These are phyloP conservation scores for Synaphobranchus kaupii DNA, from an alignment of 2,797 vertebrate genomes.

Conservation along the genomic window DNA sequence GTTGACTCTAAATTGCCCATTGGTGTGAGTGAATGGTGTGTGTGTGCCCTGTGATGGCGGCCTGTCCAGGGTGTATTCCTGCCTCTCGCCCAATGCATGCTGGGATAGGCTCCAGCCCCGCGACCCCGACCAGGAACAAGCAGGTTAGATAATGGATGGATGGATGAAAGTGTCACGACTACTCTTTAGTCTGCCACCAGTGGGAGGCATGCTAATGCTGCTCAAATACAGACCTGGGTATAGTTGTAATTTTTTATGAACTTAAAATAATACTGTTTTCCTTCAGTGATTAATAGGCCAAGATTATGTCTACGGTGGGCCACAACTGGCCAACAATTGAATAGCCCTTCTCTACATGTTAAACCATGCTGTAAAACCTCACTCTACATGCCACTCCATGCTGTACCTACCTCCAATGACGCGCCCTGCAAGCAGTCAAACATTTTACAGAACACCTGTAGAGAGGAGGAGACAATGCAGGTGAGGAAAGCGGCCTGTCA, in stretches of 20 bases:
- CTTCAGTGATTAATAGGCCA: not conserved
- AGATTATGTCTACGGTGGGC: not conserved
- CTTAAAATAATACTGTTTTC: not conserved
- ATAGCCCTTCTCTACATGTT: not conserved
- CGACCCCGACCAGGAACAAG: too few species aligned
- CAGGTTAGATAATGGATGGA: too few species aligned
- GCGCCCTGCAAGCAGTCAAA: conserved; percentile 70
- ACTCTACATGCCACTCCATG: not conserved
- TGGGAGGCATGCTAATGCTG: not conserved
- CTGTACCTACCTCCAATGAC: not conserved
- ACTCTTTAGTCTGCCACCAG: not conserved
- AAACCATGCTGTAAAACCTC: not conserved
- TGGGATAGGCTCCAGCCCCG: too few species aligned
- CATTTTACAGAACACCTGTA: conserved; percentile 72
- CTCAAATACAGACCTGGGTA: not conserved
- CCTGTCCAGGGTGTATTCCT: too few species aligned
- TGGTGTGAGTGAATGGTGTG: too few species aligned
- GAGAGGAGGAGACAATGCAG: conserved; percentile 31
- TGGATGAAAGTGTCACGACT: too few species aligned
- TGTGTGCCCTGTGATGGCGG: too few species aligned
- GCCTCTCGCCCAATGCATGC: too few species aligned
- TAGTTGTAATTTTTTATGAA: not conserved
- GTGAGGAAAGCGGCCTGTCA: conserved; percentile 28
- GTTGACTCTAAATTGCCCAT: too few species aligned
- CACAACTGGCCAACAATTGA: not conserved